Percentiles rank a stretch among this genome's conserved stretches.
Conservation (phyloP, 2,888 invertebrate genomes). For the Ellobium chinense region DNA sequence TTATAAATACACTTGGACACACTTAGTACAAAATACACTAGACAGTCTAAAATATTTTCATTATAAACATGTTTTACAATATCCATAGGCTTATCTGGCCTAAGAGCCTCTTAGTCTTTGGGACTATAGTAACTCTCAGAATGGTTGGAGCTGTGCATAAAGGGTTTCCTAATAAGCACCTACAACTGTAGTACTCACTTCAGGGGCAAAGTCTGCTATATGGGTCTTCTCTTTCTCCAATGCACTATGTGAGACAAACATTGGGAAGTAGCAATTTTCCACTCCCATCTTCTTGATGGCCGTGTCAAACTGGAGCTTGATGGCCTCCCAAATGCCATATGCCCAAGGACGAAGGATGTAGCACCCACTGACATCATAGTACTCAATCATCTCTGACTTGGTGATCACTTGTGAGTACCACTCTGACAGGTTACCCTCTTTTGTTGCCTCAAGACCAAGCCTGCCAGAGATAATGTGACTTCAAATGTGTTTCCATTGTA, state of each 20-base stretch:
- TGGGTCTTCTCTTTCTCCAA: slow-evolving; percentile 97
- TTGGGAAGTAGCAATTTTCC: slow-evolving; percentile 98
- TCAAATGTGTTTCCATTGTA: too few relatives aligned
- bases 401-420: slow-evolving; percentile 98
- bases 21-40: too few relatives aligned
- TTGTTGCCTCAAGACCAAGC: slow-evolving; percentile 94
- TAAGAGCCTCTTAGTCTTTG: too few relatives aligned
- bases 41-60: too few relatives aligned
- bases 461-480: too few relatives aligned
- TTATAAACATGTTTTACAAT: too few relatives aligned
- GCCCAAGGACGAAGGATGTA: slow-evolving; percentile 99
- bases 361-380: slow-evolving; percentile 99
- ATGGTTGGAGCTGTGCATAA: not conserved
- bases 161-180: too few relatives aligned
- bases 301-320: slow-evolving; percentile 90
- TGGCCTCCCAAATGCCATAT: slow-evolving; percentile 95
- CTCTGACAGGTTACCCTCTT: slow-evolving; percentile 94
- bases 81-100: too few relatives aligned
- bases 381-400: slow-evolving; percentile 98
- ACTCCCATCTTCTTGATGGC: slow-evolving; percentile 95
- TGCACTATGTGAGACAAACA: slow-evolving; percentile 95
- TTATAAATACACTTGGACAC: too few relatives aligned
- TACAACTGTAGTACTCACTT: slow-evolving; percentile 83
- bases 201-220: slow-evolving; percentile 99
- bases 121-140: too few relatives aligned